A percentile compares a stretch with the other conserved stretches of the same genome.
phyloP scores from a whole-genome alignment of 2,888 invertebrate genomes.

The Strigamia crassipes region DNA sequence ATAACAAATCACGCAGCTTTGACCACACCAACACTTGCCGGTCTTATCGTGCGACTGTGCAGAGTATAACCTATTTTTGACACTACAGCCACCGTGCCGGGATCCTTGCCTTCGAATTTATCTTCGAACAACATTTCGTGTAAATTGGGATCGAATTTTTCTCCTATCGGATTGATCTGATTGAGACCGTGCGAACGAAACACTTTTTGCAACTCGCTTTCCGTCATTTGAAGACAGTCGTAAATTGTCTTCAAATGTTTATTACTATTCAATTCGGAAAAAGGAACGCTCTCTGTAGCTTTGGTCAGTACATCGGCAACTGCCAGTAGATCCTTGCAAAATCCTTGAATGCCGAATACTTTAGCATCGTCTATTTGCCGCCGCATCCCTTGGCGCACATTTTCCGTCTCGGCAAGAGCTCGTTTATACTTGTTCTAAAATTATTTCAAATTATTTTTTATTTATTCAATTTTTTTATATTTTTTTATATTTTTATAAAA shows the following conservation, averaged over 20 bases:
- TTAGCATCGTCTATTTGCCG: constrained; percentile 95
- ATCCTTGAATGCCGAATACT: constrained; percentile 92
- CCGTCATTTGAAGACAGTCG: constrained; percentile 87
- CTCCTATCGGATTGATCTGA: constrained; percentile 83
- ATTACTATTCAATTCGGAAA: constrained; percentile 72
- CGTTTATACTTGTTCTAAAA: constrained; percentile 91
- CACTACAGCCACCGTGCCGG: constrained; percentile 88
- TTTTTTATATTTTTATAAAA: not conserved
- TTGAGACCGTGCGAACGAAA: constrained; percentile 89
- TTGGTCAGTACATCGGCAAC: constrained; percentile 84
- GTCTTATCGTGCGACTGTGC: constrained; percentile 89
- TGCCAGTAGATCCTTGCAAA: constrained; percentile 96
- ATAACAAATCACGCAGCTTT: constrained; percentile 61
- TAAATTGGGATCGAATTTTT: constrained; percentile 94
- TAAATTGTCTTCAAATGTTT: constrained; percentile 81
- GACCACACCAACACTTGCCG: constrained; percentile 95
- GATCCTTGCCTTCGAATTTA: constrained; percentile 75
- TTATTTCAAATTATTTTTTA: constrained; percentile 45
- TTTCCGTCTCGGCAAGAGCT: constrained; percentile 93
- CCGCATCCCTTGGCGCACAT: constrained; percentile 80
- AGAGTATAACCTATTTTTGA: constrained; percentile 95
- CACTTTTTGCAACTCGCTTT: constrained; percentile 79
- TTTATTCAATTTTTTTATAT: too few species aligned
- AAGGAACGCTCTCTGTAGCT: constrained; percentile 86
- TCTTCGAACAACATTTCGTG: constrained; percentile 97